Evolutionary conservation across 2,888 invertebrate genomes (phyloP), one percentile per base, ranked within the genome.

Genomic region (Dendrolimus pini): DNA sequence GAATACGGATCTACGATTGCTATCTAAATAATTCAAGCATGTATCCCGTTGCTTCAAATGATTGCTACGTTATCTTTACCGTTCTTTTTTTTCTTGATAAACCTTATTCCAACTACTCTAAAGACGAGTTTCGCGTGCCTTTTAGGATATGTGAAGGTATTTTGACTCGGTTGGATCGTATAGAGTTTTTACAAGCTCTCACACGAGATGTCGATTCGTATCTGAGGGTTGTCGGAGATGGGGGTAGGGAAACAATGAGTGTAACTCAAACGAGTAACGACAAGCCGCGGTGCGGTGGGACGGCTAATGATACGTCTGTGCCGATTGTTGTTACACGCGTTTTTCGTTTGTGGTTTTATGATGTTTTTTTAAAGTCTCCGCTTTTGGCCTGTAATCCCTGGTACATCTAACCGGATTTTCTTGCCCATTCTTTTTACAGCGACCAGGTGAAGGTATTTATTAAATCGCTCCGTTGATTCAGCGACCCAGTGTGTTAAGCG

Each of bases 1-100:
- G 85, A 82, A 86, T 83, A 85, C 83, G 78, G 80, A 82, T 80
- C 79, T 82, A 82, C 82, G 88, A 88, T 89, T 88, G 85, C 83
- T 81, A 82, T 86, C 84, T 89, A 88, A 89, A 89, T 89, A 86
- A 89, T 89, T 89, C 89, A 89, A 79, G 78, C 81, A 72, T 75
- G 78, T 81, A 82, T 82, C 80, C 79, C 78, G 81, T 82, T 74
- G 75, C 65, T 75, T 78, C 76, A 78, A 73, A 76, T 72, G 72
- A 73, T 76, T 71, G 69, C 70, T 76, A 71, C 75, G 68, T 57
- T 63, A 68, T 62, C 60, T 58, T 58, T 41, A 59, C 60, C 62
- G 52, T 55, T 60, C 12, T 55, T 59, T 3, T 30, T 54, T 58
- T 30, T 8, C 6, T 56, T 54, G 13, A 9, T 54, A 18, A 30